Evolutionary conservation across 2,113 vertebrate species (phyloP), one percentile per base, ranked within the genome.

Genomic region (Rhabdornis inornatus): DNA sequence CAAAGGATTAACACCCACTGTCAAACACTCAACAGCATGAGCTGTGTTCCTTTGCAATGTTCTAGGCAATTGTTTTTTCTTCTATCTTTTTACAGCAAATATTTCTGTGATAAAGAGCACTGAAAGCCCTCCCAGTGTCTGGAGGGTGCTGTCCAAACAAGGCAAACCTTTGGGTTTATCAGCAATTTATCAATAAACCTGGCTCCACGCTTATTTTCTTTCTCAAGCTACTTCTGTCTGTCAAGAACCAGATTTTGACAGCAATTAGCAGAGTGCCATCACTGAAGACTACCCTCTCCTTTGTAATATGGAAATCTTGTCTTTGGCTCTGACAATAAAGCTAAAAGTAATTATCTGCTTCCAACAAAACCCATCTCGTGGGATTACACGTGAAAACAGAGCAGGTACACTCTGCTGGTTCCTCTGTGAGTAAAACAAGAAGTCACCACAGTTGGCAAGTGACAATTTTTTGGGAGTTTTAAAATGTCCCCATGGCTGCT

Each of bases 161-260:
- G 22, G 27, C 11, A 76, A 72, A 87, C 16, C 24, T 79, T 56
- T 49, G 8, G 17, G 3, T 0, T 92, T 66, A 66, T 22, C 66
- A 93, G 42, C 10, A 75, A 14, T 89, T 90, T 79, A 59, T 66
- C 77, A 86, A 6, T 28, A 87, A 44, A 53, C 13, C 7, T 37
- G 9, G 2, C 19, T 71, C 66, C 37, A 49, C 0, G 1, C 30
- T 82, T 75, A 31, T 80, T 88, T 90, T 83, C 49, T 44, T 77
- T 65, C 42, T 79, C 28, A 74, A 90, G 68, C 31, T 86, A 21
- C 75, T 79, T 37, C 84, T 94, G 37, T n/a, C 68, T 93, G 80
- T 91, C 87, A 94, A 53, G 71, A 69, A 15, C 13, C 28, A 14
- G 61, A 84, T 93, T 96, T 77, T 97, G 90, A 94, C 61, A 94